A percentile compares a stretch with the other conserved stretches of the same genome.
Evolutionary conservation across 2,888 invertebrate species (phyloP).

Genomic region (Drosophila mettleri): DNA sequence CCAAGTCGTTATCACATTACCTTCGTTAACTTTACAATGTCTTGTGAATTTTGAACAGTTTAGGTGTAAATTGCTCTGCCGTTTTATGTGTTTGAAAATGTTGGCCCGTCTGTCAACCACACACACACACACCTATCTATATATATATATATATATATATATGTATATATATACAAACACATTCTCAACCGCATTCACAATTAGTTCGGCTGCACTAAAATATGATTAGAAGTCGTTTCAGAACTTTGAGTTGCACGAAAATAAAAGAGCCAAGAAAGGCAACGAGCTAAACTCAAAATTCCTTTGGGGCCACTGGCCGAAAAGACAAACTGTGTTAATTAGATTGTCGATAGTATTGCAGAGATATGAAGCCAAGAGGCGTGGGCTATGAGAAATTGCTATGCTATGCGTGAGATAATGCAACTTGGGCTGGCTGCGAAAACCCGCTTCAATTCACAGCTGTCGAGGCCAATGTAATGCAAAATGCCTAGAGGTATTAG

Average conservation of each 20-base stretch:
- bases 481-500: conserved; percentile 19
- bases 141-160: conserved; percentile 9
- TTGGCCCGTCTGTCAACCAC: conserved; percentile 13
- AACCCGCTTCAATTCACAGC: conserved; percentile 16
- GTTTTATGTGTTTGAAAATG: conserved; percentile 26
- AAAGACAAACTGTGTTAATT: conserved; percentile 54
- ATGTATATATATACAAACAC: background rate
- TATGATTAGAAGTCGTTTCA: conserved; percentile 66
- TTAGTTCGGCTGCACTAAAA: conserved; percentile 73
- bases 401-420: conserved; percentile 56
- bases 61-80: conserved; percentile 75
- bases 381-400: conserved; percentile 42
- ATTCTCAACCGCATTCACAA: conserved; percentile 49
- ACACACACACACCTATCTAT: conserved; percentile 7
- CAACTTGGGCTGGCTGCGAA: conserved; percentile 1
- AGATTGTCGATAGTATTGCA: conserved; percentile 34
- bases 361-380: conserved; percentile 32
- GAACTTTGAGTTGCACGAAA: conserved; percentile 27
- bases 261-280: conserved; percentile 14
- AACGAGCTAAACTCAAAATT: conserved; percentile 30
- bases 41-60: conserved; percentile 57
- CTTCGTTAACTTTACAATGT: conserved; percentile 26
- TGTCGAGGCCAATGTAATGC: conserved; percentile 37
- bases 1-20: conserved; percentile 14
- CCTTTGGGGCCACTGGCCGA: conserved; percentile 10